Base-by-base conservation (phyloP, 1,140 invertebrate genomes). In the Stenopsyche tienmushanensis region DNA sequence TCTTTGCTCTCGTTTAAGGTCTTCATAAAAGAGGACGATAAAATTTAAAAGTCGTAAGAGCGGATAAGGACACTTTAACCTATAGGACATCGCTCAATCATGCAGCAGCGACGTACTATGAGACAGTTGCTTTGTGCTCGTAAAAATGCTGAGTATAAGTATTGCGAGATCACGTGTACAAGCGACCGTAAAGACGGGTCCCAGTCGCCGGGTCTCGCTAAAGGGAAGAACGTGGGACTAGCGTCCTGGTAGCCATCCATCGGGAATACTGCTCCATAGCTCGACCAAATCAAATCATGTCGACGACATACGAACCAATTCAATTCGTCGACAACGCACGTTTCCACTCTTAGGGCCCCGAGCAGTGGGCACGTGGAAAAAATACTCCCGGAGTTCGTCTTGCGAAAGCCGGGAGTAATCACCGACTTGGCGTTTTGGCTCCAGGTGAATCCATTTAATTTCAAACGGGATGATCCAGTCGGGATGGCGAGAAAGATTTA, bases 301-400 rank as follows among this genome's bases (percentile, higher is more conserved):
- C 39, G 25, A 18, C 53, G 53, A 55, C 53, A 58, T 58, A 29
- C 20, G 57, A 26, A n/a, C 34, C 54, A 57, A 57, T 57, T 57
- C 41, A 57, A 57, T 57, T 57, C 50, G 45, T 15, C 18, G 18
- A 9, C 45, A 21, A 49, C 13, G 45, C 45, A 49, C 45, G 45
- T 49, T 9, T 8, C 23, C 3, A 17, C 13, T 21, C 45, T 49
- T 49, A 10, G n/a, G n/a, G n/a, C n/a, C n/a, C n/a, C n/a, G n/a
- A n/a, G n/a, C n/a, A n/a, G n/a, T n/a, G n/a, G 29, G 45, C 17
- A 20, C 45, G 23, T 20, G 23, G 23, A 49, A 20, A 2, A 49
- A 49, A 20, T 49, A 49, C 8, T 49, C 17, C 45, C 45, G 18
- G 18, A 1, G 45, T 49, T 5, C 9, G 18, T 20, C 9, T n/a